A percentile compares a stretch with the other conserved stretches of the same genome.
Evolutionary conservation across 2,888 invertebrate species (phyloP).

Genomic region (Odontomyia ornata): DNA sequence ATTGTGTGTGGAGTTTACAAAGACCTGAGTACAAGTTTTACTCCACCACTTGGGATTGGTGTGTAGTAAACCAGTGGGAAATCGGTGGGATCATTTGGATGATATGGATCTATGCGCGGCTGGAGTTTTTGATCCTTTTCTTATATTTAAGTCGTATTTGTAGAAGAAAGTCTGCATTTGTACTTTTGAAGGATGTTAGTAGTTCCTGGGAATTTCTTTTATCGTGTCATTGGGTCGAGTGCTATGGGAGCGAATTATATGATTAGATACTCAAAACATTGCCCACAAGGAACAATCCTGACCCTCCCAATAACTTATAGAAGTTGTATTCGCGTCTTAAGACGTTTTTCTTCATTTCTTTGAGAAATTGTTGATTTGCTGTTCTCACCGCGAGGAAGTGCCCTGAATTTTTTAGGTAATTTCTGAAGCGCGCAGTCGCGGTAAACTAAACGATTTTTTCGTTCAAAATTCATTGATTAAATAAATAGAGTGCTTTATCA

Average conservation of each 20-base stretch:
- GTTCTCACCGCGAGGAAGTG: not conserved
- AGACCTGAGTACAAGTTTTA: not conserved
- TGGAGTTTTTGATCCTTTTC: too few relatives aligned
- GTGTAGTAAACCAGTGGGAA: not conserved
- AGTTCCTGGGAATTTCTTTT: too few relatives aligned
- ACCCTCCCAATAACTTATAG: not conserved
- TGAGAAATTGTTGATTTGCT: slow-evolving; percentile 11
- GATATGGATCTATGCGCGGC: too few relatives aligned
- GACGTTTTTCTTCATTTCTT: slow-evolving; percentile 18
- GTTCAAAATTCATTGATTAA: too few relatives aligned
- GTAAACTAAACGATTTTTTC: not conserved
- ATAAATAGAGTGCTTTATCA: not conserved
- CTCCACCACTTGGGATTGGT: not conserved
- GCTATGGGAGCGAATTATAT: too few relatives aligned
- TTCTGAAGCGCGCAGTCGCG: not conserved
- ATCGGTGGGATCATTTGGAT: too few relatives aligned
- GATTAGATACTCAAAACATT: not conserved
- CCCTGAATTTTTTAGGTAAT: not conserved
- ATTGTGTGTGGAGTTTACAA: slow-evolving; percentile 10
- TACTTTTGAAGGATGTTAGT: not conserved
- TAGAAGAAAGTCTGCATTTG: not conserved
- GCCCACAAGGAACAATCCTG: not conserved
- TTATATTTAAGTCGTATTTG: too few relatives aligned
- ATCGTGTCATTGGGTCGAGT: too few relatives aligned
- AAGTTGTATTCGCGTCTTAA: slow-evolving; percentile 24